phyloP scores from a whole-genome alignment of 2,888 invertebrate species.

The Acleris cristana region DNA sequence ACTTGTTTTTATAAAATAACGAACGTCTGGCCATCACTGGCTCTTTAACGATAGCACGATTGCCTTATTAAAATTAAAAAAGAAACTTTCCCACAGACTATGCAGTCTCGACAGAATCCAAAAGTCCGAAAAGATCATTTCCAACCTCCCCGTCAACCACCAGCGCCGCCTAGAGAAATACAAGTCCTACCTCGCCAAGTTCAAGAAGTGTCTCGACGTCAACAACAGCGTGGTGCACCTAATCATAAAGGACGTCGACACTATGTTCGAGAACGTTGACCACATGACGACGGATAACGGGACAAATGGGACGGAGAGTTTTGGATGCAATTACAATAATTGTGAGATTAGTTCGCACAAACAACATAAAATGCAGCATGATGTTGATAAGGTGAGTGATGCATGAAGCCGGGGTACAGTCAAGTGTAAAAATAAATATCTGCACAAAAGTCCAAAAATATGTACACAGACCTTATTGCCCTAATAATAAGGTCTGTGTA shows the following conservation, averaged over 20 bases:
- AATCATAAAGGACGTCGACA: slow-evolving; percentile 91
- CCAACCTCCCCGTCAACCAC: slow-evolving; percentile 89
- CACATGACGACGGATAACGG: slow-evolving; percentile 56
- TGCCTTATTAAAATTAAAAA: too few species aligned
- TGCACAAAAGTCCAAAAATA: too few species aligned
- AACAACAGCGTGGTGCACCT: slow-evolving; percentile 86
- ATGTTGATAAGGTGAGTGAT: slow-evolving; percentile 72
- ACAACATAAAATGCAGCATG: slow-evolving; percentile 77
- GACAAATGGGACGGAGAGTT: slow-evolving; percentile 66
- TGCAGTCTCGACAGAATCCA: slow-evolving; percentile 90
- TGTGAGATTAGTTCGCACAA: slow-evolving; percentile 69
- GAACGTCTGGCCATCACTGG: too few species aligned
- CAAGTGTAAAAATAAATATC: too few species aligned
- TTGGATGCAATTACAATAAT: slow-evolving; percentile 72
- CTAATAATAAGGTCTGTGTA: too few species aligned
- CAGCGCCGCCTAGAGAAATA: slow-evolving; percentile 90
- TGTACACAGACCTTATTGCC: too few species aligned
- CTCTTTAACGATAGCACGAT: too few species aligned
- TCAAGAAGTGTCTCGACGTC: slow-evolving; percentile 91
- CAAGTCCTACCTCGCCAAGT: slow-evolving; percentile 87
- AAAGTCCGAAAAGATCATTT: slow-evolving; percentile 89
- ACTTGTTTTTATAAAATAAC: too few species aligned
- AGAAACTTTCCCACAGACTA: slow-evolving; percentile 80
- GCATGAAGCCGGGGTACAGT: not conserved
- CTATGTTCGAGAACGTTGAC: slow-evolving; percentile 92